phyloP scores from a whole-genome alignment of 2,797 vertebrate species.

The Gadopsis marmoratus region DNA sequence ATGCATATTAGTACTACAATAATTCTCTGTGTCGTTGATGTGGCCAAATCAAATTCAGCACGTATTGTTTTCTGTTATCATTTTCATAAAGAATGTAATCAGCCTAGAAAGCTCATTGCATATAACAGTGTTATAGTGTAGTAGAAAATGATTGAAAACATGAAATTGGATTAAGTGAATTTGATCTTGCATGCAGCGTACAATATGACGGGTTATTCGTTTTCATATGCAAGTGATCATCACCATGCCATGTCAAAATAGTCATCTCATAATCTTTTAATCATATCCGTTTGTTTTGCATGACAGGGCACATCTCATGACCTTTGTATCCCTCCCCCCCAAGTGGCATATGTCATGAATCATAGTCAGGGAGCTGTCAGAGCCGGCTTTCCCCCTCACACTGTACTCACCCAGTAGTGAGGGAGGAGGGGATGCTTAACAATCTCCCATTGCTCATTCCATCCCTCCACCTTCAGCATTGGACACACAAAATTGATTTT shows the following conservation, averaged over 20 bases:
- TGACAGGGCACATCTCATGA: slow-evolving; percentile 56
- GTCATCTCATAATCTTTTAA: slow-evolving; percentile 44
- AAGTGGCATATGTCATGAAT: slow-evolving; percentile 45
- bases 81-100: slow-evolving; percentile 22
- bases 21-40: slow-evolving; percentile 13
- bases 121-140: slow-evolving; percentile 7
- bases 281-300: slow-evolving; percentile 59
- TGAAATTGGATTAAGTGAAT: slow-evolving; percentile 48
- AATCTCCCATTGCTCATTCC: slow-evolving; percentile 52
- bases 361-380: slow-evolving; percentile 44
- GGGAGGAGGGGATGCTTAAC: slow-evolving; percentile 56
- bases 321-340: slow-evolving; percentile 47
- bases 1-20: neutral
- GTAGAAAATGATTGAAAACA: slow-evolving; percentile 42
- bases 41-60: slow-evolving; percentile 14
- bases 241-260: slow-evolving; percentile 39
- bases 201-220: slow-evolving; percentile 15
- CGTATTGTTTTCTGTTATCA: slow-evolving; percentile 7
- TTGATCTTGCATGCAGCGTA: slow-evolving; percentile 1
- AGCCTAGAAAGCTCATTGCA: slow-evolving; percentile 17
- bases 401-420: slow-evolving; percentile 30
- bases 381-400: slow-evolving; percentile 12
- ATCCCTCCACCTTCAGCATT: slow-evolving; percentile 61
- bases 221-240: slow-evolving; percentile 42
- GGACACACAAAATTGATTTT: slow-evolving; percentile 81